Base-by-base conservation (phyloP, 2,888 invertebrate genomes). In the Portevinia maculata region DNA sequence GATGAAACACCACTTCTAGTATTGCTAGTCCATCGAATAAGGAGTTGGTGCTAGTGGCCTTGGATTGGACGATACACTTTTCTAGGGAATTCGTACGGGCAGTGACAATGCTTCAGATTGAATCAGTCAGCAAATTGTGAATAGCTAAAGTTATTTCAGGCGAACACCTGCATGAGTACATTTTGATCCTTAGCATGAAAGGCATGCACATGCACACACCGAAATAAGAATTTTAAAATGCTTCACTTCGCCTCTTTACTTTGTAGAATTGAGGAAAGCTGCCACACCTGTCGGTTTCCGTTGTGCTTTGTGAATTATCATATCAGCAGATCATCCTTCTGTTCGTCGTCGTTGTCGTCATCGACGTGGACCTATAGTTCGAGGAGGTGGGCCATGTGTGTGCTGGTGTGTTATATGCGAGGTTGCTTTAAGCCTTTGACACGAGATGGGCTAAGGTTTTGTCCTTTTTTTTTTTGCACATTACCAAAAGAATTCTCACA, bases 371-470 rank as follows among this genome's bases (percentile, higher is more conserved):
- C 24, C 2, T 24, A 1, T 28, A 9, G 64, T 21, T 34, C n/a
- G n/a, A n/a, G n/a, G 44, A 55, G 9, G 34, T 17, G 24, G 9
- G 32, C 11, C 15, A 13, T 37, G 37, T 50, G 64, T 24, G 17
- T 24, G 24, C 7, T 4, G 24, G 24, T 24, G 24, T 9, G 39
- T 28, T 32, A 30, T 19, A 30, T 34, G 30, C 30, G 15, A 53
- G 15, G 30, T 55, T 46, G 15, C 34, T 67, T 39, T 55, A 55
- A 57, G 24, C 48, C 39, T 70, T 70, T 59, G 69, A 50, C 69
- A 48, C 17, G 39, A 50, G 28, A 59, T 70, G 69, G 48, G 59
- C 57, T 48, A 15, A 41, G 44, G 37, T 39, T 39, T n/a, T 39
- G 39, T 15, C 39, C 13, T 37, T 15, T 44, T 3, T 19, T 60